Evolutionary conservation across 2,888 invertebrate species (phyloP), one percentile per base, ranked within the genome.

Genomic region (Hermaeophaga mercurialis): DNA sequence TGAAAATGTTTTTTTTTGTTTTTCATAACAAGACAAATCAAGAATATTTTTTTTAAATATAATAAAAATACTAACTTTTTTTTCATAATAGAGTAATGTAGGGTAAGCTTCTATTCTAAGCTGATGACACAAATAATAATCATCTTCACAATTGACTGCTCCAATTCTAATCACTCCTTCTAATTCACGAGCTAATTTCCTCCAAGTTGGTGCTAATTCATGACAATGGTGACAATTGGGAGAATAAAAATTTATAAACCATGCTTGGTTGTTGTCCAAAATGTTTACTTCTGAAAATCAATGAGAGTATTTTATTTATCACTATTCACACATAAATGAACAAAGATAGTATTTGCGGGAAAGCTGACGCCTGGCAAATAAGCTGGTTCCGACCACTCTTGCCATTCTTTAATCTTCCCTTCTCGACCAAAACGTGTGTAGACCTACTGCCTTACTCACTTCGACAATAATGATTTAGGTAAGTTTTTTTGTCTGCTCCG

Each of bases 191-290:
- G 92, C 91, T 56, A 94, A 74, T 70, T 85, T 85, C 54, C 91
- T 83, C 94, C 94, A 94, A 75, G 84, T 82, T 6, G 92, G 90
- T 1, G 90, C 91, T 65, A 94, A 79, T 61, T 84, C 84, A 73
- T 93, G 92, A 71, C 94, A 94, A 65, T 93, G 93, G 14, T 88
- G 87, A 72, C 94, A 94, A 72, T 87, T 86, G 1, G 93, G 89
- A 0, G 92, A 92, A 77, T 94, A 94, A 75, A 90, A 94, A 77
- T 94, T 94, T 56, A 94, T 83, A 73, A 94, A 91, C 88, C 93
- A 89, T 22, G 87, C 82, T 59, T 88, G 89, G 48, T 84, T 84
- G 24, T 83, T 81, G 58, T 79, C 77, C 54, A 77, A 58, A 31
- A 81, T 73, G 64, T 78, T 80, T 45, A 79, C 71, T 65, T 79